These are phyloP conservation scores for Cerastoderma edule DNA, from an alignment of 2,888 invertebrate species.

Conservation along the genomic window DNA sequence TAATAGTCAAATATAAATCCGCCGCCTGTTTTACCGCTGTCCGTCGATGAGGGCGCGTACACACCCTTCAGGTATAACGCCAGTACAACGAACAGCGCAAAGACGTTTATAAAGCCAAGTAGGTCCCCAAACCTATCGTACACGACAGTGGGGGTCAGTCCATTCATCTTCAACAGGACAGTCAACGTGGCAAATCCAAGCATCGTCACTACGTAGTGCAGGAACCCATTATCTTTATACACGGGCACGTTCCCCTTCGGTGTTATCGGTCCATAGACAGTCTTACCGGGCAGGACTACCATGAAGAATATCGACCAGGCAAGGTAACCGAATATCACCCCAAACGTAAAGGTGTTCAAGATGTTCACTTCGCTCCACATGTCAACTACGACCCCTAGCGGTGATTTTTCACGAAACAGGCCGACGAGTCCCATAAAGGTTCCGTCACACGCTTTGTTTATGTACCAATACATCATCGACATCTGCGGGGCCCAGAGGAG, in stretches of 20 bases:
- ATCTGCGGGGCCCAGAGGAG: constrained; percentile 75
- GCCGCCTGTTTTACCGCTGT: constrained; percentile 83
- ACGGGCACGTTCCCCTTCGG: constrained; percentile 84
- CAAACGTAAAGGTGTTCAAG: constrained; percentile 67
- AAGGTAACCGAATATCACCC: constrained; percentile 75
- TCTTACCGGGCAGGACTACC: constrained; percentile 83
- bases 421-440: constrained; percentile 67
- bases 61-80: constrained; percentile 83
- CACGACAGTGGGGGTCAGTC: constrained; percentile 81
- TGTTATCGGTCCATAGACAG: constrained; percentile 84
- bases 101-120: constrained; percentile 84
- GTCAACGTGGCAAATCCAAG: constrained; percentile 79
- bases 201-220: constrained; percentile 84
- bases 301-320: constrained; percentile 84
- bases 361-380: constrained; percentile 79
- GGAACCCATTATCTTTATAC: constrained; percentile 85
- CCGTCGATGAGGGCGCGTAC: constrained; percentile 80
- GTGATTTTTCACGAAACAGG: constrained; percentile 57
- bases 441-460: constrained; percentile 72
- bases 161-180: constrained; percentile 76
- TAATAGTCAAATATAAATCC: constrained; percentile 86
- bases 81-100: constrained; percentile 84
- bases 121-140: constrained; percentile 85
- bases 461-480: constrained; percentile 77
- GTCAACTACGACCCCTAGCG: constrained; percentile 64